Percentiles rank a stretch among this genome's conserved stretches.
phyloP scores from a whole-genome alignment of 2,888 invertebrate species.

The Gymnoscelis rufifasciata region DNA sequence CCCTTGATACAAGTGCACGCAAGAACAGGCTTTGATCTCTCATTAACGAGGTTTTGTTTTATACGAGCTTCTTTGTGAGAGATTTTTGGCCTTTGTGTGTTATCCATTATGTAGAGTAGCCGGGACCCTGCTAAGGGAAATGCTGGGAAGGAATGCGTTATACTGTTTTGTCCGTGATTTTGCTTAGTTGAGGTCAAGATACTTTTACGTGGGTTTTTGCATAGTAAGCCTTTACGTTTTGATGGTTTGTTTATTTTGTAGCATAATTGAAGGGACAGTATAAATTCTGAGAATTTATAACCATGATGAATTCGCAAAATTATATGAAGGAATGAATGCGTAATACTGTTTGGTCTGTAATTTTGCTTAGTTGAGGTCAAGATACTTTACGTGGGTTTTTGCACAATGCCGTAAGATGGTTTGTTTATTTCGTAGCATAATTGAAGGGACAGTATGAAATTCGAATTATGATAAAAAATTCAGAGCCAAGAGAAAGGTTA shows the following conservation, averaged over 20 bases:
- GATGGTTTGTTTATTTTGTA: too few species aligned
- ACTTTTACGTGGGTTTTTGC: too few species aligned
- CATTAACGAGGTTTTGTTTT: conserved; percentile 26
- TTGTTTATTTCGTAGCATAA: too few species aligned
- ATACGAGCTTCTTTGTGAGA: conserved; percentile 21
- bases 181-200: background rate
- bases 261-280: too few species aligned
- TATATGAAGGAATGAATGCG: background rate
- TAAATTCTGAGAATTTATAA: too few species aligned
- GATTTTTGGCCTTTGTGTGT: conserved; percentile 18
- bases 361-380: background rate
- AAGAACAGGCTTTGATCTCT: conserved; percentile 27
- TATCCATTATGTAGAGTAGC: conserved; percentile 19
- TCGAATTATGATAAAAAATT: too few species aligned
- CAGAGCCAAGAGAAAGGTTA: too few species aligned
- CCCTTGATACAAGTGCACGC: conserved; percentile 26
- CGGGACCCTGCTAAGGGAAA: conserved; percentile 7
- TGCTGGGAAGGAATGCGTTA: background rate
- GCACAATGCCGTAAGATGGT: too few species aligned
- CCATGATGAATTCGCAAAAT: too few species aligned
- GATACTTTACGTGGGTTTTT: too few species aligned
- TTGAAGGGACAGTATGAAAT: too few species aligned
- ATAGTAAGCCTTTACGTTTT: too few species aligned
- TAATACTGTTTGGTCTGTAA: background rate
- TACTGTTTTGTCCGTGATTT: background rate